These are phyloP conservation scores for Saccostrea echinata DNA, from an alignment of 1,140 invertebrate genomes.

Conservation along the genomic window DNA sequence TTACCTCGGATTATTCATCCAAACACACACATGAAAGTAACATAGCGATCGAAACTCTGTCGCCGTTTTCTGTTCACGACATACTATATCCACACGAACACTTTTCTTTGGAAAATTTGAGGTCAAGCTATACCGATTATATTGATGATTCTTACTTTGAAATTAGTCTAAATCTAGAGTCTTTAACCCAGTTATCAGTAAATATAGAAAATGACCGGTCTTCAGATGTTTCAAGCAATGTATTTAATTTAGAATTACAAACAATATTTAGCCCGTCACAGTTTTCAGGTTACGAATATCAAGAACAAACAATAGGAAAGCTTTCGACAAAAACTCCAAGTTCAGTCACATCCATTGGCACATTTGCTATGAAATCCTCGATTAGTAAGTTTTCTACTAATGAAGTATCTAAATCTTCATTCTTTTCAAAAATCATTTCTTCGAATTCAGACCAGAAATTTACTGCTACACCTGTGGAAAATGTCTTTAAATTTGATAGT, in stretches of 20 bases:
- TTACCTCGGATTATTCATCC: not conserved
- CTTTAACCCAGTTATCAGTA: not conserved
- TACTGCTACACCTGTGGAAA: not conserved
- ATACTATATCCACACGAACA: not conserved
- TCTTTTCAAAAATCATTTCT: not conserved
- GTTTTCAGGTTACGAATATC: not conserved
- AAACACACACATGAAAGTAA: not conserved
- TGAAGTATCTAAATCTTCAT: not conserved
- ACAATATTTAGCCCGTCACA: not conserved
- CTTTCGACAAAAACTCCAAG: not conserved
- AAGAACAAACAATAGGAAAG: not conserved
- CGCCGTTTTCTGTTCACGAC: not conserved
- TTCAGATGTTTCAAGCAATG: not conserved
- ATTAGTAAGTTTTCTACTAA: not conserved
- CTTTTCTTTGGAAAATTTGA: not conserved
- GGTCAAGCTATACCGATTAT: not conserved
- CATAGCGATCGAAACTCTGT: not conserved
- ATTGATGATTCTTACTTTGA: not conserved
- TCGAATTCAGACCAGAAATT: not conserved
- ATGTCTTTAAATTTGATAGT: not conserved
- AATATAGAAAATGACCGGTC: not conserved
- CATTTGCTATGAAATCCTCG: no score
- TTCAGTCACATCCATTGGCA: not conserved
- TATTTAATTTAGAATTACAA: not conserved
- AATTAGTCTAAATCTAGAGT: not conserved